Evolutionary conservation across 2,113 vertebrate genomes (phyloP).

Genomic region (Sebastes schlegelii): DNA sequence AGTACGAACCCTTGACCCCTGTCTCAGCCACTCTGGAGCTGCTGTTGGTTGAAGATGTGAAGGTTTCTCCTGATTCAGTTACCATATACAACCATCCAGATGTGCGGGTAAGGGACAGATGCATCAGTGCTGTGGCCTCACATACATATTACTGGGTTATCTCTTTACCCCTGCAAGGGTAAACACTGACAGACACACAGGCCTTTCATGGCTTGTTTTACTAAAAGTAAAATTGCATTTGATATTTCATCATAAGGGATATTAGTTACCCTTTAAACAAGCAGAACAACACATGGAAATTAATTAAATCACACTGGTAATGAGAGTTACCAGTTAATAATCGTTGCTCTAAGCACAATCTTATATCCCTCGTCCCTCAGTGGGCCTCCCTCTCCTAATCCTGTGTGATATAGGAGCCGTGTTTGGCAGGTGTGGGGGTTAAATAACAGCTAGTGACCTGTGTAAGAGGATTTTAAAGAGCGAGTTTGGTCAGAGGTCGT

Average conservation of each 20-base stretch:
- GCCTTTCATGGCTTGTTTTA: constrained; percentile 7
- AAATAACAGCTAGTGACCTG: constrained; percentile 56
- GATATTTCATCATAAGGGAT: background rate
- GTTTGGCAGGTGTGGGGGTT: constrained; percentile 36
- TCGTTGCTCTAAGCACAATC: background rate
- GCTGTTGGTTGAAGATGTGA: constrained; percentile 94
- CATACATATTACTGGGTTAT: background rate
- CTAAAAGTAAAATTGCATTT: background rate
- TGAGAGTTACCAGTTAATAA: background rate
- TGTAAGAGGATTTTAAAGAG: constrained; percentile 55
- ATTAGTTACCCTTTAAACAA: constrained; percentile 3
- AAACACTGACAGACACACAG: background rate
- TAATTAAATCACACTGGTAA: background rate
- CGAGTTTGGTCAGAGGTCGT: constrained; percentile 26
- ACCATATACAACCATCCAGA: constrained; percentile 94
- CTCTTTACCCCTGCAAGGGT: background rate
- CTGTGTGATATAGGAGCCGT: constrained; percentile 21
- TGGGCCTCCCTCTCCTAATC: constrained; percentile 37
- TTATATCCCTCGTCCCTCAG: background rate
- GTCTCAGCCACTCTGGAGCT: constrained; percentile 91
- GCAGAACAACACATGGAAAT: constrained; percentile 3
- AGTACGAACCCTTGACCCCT: constrained; percentile 85
- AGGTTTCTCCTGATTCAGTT: constrained; percentile 85
- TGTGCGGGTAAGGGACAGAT: constrained; percentile 82
- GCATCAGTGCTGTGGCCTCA: background rate